Percentiles rank a stretch among this genome's conserved stretches.
Conservation (phyloP, 2,888 invertebrate species). For the Drosophila parthenogenetica region DNA sequence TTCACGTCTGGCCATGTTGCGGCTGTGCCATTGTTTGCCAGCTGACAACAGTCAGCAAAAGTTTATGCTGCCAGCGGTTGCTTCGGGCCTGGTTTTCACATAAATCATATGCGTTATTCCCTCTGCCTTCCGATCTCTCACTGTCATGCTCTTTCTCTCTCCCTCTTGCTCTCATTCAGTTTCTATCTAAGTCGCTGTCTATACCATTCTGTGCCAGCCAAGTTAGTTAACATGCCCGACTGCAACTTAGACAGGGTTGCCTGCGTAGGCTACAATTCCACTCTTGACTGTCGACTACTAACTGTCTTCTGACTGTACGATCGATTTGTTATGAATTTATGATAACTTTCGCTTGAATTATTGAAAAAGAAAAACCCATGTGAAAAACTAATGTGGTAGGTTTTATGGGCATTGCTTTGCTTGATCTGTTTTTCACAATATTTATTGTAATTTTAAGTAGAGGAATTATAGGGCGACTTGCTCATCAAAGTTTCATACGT, state of each 20-base stretch:
- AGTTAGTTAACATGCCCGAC: constrained; percentile 67
- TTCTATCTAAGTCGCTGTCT: constrained; percentile 10
- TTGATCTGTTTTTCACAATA: too few relatives aligned
- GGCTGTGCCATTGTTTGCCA: constrained; percentile 79
- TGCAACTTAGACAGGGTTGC: constrained; percentile 56
- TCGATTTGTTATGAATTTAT: too few relatives aligned
- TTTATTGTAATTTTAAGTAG: too few relatives aligned
- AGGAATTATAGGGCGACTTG: not conserved
- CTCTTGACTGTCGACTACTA: constrained; percentile 9
- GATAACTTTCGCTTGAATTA: too few relatives aligned
- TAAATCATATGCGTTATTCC: constrained; percentile 62
- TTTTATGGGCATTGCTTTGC: too few relatives aligned
- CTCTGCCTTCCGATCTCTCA: constrained; percentile 8
- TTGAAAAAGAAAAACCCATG: too few relatives aligned
- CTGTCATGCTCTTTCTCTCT: constrained; percentile 2
- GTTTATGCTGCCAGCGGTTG: constrained; percentile 71
- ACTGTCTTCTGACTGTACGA: not conserved
- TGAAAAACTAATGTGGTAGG: too few relatives aligned
- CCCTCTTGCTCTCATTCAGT: too few relatives aligned
- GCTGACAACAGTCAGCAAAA: constrained; percentile 78
- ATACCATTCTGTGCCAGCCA: constrained; percentile 35
- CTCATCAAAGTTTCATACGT: constrained; percentile 19
- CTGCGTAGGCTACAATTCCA: constrained; percentile 36
- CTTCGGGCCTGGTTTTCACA: constrained; percentile 60
- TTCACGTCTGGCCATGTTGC: constrained; percentile 66